Evolutionary conservation across 2,113 vertebrate species (phyloP), one percentile per base, ranked within the genome.

Genomic region (Sylvia atricapilla): DNA sequence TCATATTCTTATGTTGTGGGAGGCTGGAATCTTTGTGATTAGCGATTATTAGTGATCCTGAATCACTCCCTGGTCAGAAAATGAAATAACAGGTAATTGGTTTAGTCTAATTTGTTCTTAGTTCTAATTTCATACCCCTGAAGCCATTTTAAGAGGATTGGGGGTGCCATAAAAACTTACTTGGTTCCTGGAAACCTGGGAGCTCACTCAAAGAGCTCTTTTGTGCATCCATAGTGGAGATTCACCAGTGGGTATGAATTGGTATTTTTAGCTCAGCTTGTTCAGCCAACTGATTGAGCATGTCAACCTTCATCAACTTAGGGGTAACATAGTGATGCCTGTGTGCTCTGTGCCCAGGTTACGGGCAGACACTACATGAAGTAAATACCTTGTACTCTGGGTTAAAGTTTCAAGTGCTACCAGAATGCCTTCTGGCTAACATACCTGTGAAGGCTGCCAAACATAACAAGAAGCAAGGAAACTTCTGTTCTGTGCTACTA

Each of bases 401-500:
- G 85, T 77, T 68, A 90, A 96, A 82, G 59, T 86, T 89, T 90
- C 74, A 95, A 89, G 87, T 27, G 11, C 68, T 77, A 95, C 79
- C 70, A 75, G 91, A 95, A 89, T 1, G 2, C 49, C 37, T 82
- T 95, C 70, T 39, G 56, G 87, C 79, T 74, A 64, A 89, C 6
- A 37, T 47, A 82, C 84, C 67, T 93, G 72, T 2, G 6, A 93
- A 89, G 63, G 59, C 53, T 96, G 91, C 78, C 78, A 86, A 92
- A 77, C 35, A 60, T 72, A 85, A 83, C 49, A 95, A 82, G 95
- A 92, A 94, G 86, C 86, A 96, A 84, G 18, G 6, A 59, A 88
- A 75, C 53, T 95, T 74, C 52, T 92, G 63, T 82, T 94, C 93
- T n/a, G 73, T 86, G 78, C 75, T 80, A 33, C 74, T 94, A 33